Evolutionary conservation across 2,113 vertebrate genomes (phyloP).

Genomic region (Dipodomys ordii): DNA sequence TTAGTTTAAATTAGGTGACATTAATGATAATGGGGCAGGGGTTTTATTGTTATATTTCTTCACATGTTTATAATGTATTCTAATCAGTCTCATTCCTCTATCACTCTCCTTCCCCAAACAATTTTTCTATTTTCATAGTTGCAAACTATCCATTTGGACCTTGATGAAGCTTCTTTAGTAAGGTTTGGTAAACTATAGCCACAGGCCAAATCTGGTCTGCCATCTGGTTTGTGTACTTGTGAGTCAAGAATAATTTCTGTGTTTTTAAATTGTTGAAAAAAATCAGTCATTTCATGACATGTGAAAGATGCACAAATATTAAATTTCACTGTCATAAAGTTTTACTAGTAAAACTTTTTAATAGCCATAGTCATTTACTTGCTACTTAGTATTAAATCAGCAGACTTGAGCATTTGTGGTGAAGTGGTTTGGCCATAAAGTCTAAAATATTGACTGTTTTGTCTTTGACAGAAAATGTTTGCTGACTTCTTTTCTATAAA

Average conservation of each 20-base stretch:
- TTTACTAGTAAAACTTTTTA: background rate
- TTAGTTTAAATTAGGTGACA: background rate
- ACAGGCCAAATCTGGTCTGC: background rate
- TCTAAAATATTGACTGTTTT: background rate
- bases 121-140: too few relatives aligned
- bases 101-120: too few relatives aligned
- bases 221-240: background rate
- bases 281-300: background rate
- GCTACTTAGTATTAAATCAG: background rate
- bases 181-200: background rate
- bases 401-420: background rate
- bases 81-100: too few relatives aligned
- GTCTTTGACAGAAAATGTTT: background rate
- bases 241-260: background rate
- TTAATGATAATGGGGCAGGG: too few relatives aligned
- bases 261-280: constrained; percentile 25
- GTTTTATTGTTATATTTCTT: too few relatives aligned
- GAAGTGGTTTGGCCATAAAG: background rate
- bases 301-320: constrained; percentile 5
- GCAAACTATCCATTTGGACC: too few relatives aligned
- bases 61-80: too few relatives aligned
- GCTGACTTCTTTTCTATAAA: background rate
- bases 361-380: background rate
- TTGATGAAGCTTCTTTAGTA: background rate
- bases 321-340: too few relatives aligned